Evolutionary conservation across 2,113 vertebrate genomes (phyloP).

Genomic region (Phoenicopterus ruber): DNA sequence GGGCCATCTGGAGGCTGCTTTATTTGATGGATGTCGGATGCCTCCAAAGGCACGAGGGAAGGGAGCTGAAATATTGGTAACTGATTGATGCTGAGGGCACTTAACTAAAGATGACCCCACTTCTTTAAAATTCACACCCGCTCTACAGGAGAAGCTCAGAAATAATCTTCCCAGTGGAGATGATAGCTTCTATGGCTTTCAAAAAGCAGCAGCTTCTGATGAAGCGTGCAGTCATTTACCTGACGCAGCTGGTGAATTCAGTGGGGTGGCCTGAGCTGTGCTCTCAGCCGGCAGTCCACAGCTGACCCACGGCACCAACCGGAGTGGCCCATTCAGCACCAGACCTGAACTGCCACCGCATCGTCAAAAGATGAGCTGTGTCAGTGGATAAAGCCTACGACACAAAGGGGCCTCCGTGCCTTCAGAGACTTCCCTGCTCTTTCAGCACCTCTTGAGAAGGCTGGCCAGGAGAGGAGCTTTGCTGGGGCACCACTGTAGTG

Average conservation of each 20-base stretch:
- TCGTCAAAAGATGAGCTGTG: background rate
- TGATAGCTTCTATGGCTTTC: background rate
- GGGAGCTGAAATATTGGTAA: conserved; percentile 17
- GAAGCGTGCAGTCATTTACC: background rate
- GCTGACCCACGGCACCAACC: background rate
- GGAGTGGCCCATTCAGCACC: background rate
- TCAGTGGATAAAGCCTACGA: fast-evolving
- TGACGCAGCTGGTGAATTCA: background rate
- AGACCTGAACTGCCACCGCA: background rate
- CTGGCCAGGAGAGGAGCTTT: background rate
- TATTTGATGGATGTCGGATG: conserved; percentile 11
- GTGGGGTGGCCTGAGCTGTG: background rate
- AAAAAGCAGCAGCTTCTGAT: background rate
- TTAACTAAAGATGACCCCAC: conserved; percentile 40
- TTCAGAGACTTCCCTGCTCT: background rate
- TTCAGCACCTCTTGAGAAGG: background rate
- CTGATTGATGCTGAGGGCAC: conserved; percentile 42
- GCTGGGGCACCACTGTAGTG: background rate
- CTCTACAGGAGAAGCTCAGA: background rate
- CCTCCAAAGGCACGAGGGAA: conserved; percentile 24
- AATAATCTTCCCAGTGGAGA: conserved; percentile 1
- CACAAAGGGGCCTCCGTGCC: background rate
- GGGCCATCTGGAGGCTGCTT: conserved; percentile 56
- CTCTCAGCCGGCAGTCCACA: background rate
- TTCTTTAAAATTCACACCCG: conserved; percentile 10